Evolutionary conservation across 2,888 invertebrate species (phyloP).

Genomic region (Scaptomyza polygonia): DNA sequence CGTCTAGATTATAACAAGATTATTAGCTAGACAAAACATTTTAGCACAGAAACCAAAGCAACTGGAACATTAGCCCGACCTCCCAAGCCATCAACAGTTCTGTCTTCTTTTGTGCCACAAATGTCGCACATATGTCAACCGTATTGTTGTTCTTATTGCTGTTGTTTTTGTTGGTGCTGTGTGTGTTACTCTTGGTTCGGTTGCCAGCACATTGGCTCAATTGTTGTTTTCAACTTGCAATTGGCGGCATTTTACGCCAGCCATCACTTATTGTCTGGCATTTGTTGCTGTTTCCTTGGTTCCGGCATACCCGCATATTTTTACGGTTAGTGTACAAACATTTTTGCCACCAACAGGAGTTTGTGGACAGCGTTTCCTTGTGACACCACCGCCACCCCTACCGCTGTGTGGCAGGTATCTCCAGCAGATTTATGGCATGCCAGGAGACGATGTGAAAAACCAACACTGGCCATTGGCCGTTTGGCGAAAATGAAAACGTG

Average conservation of each 20-base stretch:
- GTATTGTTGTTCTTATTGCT: constrained; percentile 32
- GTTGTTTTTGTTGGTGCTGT: neutral
- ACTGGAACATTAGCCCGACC: constrained; percentile 80
- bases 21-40: constrained; percentile 74
- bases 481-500: constrained; percentile 75
- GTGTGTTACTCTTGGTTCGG: constrained; percentile 29
- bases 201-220: constrained; percentile 55
- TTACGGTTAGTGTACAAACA: constrained; percentile 44
- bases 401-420: constrained; percentile 14
- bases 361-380: constrained; percentile 33
- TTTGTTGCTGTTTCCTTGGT: constrained; percentile 70
- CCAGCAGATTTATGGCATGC: constrained; percentile 72
- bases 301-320: constrained; percentile 44
- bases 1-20: constrained; percentile 72
- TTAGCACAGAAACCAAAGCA: constrained; percentile 82
- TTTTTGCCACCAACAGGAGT: constrained; percentile 40
- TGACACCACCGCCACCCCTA: neutral
- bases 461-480: constrained; percentile 47
- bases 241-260: constrained; percentile 74
- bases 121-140: constrained; percentile 79
- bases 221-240: constrained; percentile 48
- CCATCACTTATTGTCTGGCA: constrained; percentile 42
- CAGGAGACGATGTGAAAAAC: constrained; percentile 52
- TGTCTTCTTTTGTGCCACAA: constrained; percentile 56
- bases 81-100: constrained; percentile 30